These are phyloP conservation scores for Acanthisitta chloris DNA, from an alignment of 2,113 vertebrate genomes.

Conservation along the genomic window DNA sequence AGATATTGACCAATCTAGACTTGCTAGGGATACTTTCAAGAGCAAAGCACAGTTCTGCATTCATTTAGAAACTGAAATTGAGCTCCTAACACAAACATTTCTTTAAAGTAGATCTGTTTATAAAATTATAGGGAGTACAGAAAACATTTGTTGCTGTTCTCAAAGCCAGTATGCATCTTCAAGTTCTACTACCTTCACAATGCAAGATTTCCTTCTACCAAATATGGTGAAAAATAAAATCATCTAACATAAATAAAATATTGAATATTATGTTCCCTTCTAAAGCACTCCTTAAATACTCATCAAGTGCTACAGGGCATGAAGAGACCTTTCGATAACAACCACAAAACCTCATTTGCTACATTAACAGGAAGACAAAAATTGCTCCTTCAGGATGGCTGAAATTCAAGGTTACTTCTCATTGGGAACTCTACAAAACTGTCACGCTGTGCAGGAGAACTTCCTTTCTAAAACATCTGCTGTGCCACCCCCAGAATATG, in stretches of 20 bases:
- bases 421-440: neutral
- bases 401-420: neutral
- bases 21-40: neutral
- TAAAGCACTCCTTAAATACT: neutral
- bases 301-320: neutral
- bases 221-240: neutral
- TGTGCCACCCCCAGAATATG: neutral
- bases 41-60: neutral
- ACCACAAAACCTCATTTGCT: neutral
- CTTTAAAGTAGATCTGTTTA: neutral
- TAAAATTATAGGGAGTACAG: neutral
- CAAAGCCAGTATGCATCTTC: neutral
- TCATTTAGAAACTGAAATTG: neutral
- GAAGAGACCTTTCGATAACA: neutral
- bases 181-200: neutral
- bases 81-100: neutral
- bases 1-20: neutral
- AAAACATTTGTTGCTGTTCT: neutral
- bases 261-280: neutral
- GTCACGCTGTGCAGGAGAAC: accelerated
- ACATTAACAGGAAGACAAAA: neutral
- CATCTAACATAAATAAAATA: neutral
- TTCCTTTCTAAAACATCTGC: neutral
- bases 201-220: neutral
- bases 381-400: neutral